Base-by-base conservation (phyloP, 2,113 vertebrate species). In the Cyanoderma ruficeps region DNA sequence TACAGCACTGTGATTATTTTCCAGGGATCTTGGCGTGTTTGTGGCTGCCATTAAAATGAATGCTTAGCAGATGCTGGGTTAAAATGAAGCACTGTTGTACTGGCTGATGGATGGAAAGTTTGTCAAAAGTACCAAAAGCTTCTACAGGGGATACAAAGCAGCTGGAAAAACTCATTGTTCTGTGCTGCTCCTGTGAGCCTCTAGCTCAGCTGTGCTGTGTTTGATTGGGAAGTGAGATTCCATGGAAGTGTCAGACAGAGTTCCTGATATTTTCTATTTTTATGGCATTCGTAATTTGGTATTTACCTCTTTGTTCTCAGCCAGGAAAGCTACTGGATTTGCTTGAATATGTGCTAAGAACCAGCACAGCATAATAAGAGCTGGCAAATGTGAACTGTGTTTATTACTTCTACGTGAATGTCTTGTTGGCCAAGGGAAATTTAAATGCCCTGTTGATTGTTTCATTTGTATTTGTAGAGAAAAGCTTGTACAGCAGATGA, bases 101-200 rank as follows among this genome's bases (percentile, higher is more conserved):
- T 83, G 92, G 64, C 82, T 94, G 95, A 89, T 75, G 82, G 92
- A 94, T 90, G 76, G 76, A 93, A 93, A 95, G 82, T 96, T 96
- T 94, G 79, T 97, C 91, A 93, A 64, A 88, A 94, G 76, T 81
- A 64, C 56, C 25, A 88, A 86, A 95, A 87, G 93, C 90, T 96
- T 91, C 88, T 93, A 68, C 60, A 64, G 68, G 56, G 92, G 88
- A 90, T 81, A 83, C 37, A 92, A 86, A 93, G 69, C 83, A 96
- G 82, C 88, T 93, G 83, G 79, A 90, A 94, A 91, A 95, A 93
- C 37, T 64, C 69, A 81, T 93, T 94, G 92, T 90, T 90, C 77
- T 82, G 35, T 78, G 87, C 64, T 86, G 60, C n/a, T 94, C 10
- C 39, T 53, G 28, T 20, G 83, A 88, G 31, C 75, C 47, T 90